Conservation (phyloP, 37 sponge, comb jelly and placozoan genomes). For the Corticium candelabrum region DNA sequence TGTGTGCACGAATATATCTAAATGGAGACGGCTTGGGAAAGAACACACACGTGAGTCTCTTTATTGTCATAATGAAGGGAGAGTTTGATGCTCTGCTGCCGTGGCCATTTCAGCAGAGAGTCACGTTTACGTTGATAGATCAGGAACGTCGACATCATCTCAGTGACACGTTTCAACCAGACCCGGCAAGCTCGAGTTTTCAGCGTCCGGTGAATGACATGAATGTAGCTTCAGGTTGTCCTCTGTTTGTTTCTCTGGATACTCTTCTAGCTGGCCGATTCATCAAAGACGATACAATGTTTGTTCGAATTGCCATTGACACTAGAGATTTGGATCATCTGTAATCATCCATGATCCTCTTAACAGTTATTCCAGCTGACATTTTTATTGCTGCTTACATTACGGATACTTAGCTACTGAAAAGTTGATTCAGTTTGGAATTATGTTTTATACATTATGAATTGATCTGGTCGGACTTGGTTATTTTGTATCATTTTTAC, state of each 20-base stretch:
- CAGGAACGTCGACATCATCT: slow-evolving; percentile 7
- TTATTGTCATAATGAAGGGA: slow-evolving; percentile 70
- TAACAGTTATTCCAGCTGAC: too few relatives aligned
- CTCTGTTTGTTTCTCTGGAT: slow-evolving; percentile 55
- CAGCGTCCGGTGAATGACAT: slow-evolving; percentile 55
- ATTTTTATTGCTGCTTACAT: too few relatives aligned
- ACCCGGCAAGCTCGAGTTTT: slow-evolving; percentile 38
- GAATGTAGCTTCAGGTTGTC: slow-evolving; percentile 83
- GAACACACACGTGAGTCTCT: slow-evolving; percentile 56
- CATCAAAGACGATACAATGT: slow-evolving; percentile 65
- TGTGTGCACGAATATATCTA: slow-evolving; percentile 70
- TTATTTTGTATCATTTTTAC: too few relatives aligned
- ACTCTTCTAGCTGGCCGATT: slow-evolving; percentile 40
- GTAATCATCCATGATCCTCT: too few relatives aligned
- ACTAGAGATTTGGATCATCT: neutral
- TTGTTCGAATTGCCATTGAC: slow-evolving; percentile 14
- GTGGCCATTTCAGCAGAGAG: slow-evolving; percentile 71
- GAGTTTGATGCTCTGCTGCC: slow-evolving; percentile 74
- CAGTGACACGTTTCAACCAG: slow-evolving; percentile 48
- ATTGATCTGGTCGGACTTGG: too few relatives aligned
- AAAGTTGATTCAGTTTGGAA: too few relatives aligned
- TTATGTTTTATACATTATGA: too few relatives aligned
- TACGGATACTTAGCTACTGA: too few relatives aligned
- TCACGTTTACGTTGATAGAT: slow-evolving; percentile 48
- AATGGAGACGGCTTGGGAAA: slow-evolving; percentile 77